Conservation (phyloP, 1,140 invertebrate genomes). For the Helicorthomorpha holstii region DNA sequence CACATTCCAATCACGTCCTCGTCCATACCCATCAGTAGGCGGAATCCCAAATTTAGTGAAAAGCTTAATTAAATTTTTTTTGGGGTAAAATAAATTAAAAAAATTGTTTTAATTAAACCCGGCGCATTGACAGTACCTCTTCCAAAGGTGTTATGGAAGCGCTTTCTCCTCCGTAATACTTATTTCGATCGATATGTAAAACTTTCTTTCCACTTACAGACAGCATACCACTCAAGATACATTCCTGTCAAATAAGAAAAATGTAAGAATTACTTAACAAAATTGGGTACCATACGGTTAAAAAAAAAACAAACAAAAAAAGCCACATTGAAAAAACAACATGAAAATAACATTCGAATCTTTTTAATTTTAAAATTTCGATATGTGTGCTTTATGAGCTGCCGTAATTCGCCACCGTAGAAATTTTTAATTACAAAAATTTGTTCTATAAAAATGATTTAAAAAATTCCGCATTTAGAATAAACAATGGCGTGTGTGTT, state of each 20-base stretch:
- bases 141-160: constrained; percentile 97
- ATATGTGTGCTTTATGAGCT: no score
- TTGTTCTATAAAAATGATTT: no score
- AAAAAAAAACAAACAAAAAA: constrained; percentile 6
- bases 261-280: constrained; percentile 9
- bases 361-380: no score
- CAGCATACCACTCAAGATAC: constrained; percentile 96
- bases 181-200: constrained; percentile 97
- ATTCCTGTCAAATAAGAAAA: constrained; percentile 45
- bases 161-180: constrained; percentile 98
- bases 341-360: no score
- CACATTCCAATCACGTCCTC: constrained; percentile 97
- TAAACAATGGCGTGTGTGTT: no score
- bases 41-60: constrained; percentile 71
- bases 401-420: no score
- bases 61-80: constrained; percentile 27
- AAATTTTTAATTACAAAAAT: no score
- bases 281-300: neutral
- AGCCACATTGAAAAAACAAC: no score
- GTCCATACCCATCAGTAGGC: constrained; percentile 72
- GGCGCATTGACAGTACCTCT: constrained; percentile 34
- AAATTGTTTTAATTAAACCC: constrained; percentile 8
- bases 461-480: no score
- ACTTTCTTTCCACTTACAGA: constrained; percentile 98
- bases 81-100: constrained; percentile 12